Evolutionary conservation across 2,797 vertebrate species (phyloP).

Genomic region (Epinephelus awoara): DNA sequence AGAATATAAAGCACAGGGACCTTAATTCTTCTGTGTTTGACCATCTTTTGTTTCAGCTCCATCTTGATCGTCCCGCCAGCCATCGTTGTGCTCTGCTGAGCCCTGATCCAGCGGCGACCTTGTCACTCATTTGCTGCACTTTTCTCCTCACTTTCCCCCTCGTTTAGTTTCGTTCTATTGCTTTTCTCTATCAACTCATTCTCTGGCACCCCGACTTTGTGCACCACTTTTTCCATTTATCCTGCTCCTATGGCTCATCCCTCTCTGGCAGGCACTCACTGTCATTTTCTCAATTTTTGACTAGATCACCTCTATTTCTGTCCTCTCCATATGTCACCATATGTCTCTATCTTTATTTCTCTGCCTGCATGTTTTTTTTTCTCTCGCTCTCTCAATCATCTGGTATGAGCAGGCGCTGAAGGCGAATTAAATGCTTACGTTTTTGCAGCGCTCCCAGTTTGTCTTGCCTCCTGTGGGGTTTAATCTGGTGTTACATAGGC

Average conservation of each 20-base stretch:
- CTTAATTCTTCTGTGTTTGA: background rate
- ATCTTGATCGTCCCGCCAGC: conserved; percentile 3
- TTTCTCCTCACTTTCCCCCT: conserved; percentile 59
- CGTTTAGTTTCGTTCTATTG: conserved; percentile 63
- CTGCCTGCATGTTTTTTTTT: conserved; percentile 15
- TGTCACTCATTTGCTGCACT: conserved; percentile 63
- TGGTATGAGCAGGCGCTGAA: conserved; percentile 28
- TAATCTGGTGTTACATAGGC: conserved; percentile 45
- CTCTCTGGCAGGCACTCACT: conserved; percentile 51
- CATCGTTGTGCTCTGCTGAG: conserved; percentile 25
- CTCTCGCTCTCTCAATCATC: conserved; percentile 22
- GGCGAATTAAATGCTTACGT: conserved; percentile 47
- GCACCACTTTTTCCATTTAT: conserved; percentile 64
- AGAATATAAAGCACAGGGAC: conserved; percentile 7
- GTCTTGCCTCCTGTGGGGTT: conserved; percentile 23
- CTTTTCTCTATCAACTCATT: conserved; percentile 62
- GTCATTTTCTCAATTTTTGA: conserved; percentile 60
- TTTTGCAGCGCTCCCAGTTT: conserved; percentile 15
- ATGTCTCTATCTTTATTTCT: conserved; percentile 4
- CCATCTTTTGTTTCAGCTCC: conserved; percentile 19
- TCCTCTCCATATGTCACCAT: conserved; percentile 20
- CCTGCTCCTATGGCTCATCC: conserved; percentile 48
- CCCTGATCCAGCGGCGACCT: conserved; percentile 36
- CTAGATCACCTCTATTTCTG: conserved; percentile 57
- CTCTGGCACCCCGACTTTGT: conserved; percentile 61